Evolutionary conservation across 2,888 invertebrate species (phyloP), one percentile per base, ranked within the genome.

Genomic region (Cerastoderma edule): DNA sequence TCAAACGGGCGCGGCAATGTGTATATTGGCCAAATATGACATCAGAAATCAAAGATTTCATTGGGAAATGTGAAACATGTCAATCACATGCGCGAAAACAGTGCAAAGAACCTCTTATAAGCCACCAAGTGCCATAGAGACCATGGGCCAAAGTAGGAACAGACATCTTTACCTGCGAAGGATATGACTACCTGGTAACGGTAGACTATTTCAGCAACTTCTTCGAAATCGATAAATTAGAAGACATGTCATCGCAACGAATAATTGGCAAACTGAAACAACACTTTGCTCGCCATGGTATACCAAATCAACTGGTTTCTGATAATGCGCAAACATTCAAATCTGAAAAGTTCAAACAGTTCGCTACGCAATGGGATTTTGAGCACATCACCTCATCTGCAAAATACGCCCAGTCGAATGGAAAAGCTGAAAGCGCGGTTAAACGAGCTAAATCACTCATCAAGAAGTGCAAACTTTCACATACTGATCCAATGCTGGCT

Each of bases 71-170:
- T 65, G 48, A 67, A 27, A 56, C 44, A 24, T 79, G 79, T 32
- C 35, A 35, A 13, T 16, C 30, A 53, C 27, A 56, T 57, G 24
- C 33, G 30, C 27, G 48, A 3, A 50, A 71, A 1, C 67, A 80
- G 19, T 46, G 46, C 3, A 65, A 57, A 44, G 71, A 80, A 65
- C 73, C 75, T 10, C 53, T 83, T 13, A 66, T 72, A 32, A 33
- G 56, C 13, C 75, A 72, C 48, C 67, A 78, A 16, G 69, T 72
- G n/a, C 78, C 76, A 30, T 60, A 73, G 10, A 44, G 71, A 24
- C 78, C 80, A 27, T 80, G 73, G 68, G 44, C 64, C 8, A 80
- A 73, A 53, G 28, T 83, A 16, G 75, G 74, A 30, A 69, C 67
- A 63, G 80, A 75, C 46, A 46, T 83, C 32, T 81, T 75, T 64